phyloP scores from a whole-genome alignment of 2,113 vertebrate genomes.

The Cinclus mexicanus region DNA sequence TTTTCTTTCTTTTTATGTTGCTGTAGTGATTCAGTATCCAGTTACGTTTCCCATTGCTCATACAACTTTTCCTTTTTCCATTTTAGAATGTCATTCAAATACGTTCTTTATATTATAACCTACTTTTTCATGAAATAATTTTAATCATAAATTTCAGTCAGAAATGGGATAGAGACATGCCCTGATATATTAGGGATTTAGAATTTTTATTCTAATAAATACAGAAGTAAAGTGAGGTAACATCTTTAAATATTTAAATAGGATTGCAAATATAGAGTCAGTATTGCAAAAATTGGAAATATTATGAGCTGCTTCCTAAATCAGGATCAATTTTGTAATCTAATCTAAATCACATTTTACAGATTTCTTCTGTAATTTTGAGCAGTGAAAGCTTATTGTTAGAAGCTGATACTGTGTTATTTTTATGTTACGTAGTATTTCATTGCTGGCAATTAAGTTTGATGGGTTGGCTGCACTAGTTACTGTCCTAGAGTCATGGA shows the following conservation, averaged over 20 bases:
- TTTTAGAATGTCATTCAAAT: not conserved
- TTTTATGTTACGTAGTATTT: not conserved
- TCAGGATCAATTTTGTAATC: not conserved
- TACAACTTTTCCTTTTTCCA: not conserved
- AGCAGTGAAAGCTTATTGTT: not conserved
- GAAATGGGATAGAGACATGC: not conserved
- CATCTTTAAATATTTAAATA: not conserved
- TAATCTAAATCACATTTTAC: not conserved
- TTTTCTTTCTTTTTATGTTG: not conserved
- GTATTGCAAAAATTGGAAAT: not conserved
- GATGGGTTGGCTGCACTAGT: not conserved
- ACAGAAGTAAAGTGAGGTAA: not conserved
- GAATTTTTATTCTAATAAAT: not conserved
- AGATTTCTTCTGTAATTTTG: not conserved
- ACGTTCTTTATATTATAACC: not conserved
- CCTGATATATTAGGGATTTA: not conserved
- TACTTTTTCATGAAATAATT: not conserved
- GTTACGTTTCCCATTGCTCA: not conserved
- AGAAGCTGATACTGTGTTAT: not conserved
- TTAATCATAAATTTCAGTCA: not conserved
- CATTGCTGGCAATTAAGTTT: not conserved
- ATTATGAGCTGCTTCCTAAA: not conserved
- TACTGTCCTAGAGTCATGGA: not conserved
- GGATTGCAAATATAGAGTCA: not conserved
- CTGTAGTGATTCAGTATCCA: not conserved